Conservation (phyloP, 2,888 invertebrate species). For the Nemapogon koenigi region DNA sequence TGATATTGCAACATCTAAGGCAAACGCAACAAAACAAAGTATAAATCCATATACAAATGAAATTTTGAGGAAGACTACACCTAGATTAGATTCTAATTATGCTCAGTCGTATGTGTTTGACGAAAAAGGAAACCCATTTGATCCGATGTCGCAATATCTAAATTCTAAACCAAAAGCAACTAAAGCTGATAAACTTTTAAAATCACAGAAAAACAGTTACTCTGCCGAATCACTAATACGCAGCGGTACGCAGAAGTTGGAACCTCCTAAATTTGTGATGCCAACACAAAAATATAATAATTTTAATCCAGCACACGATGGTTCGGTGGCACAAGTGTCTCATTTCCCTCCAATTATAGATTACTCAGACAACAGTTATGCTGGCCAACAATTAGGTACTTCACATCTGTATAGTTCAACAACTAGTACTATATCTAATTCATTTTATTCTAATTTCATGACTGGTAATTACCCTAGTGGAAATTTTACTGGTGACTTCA, state of each 20-base stretch:
- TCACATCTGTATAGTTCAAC: conserved; percentile 51
- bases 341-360: conserved; percentile 54
- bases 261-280: conserved; percentile 35
- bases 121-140: conserved; percentile 38
- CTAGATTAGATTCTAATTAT: conserved; percentile 36
- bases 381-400: conserved; percentile 49
- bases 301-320: conserved; percentile 38
- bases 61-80: conserved; percentile 32
- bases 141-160: conserved; percentile 35
- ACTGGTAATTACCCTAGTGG: conserved; percentile 42
- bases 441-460: conserved; percentile 53
- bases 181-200: conserved; percentile 40
- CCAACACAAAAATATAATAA: conserved; percentile 46
- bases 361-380: conserved; percentile 46
- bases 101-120: conserved; percentile 45
- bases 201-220: conserved; percentile 48
- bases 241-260: conserved; percentile 42
- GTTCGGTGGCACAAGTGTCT: conserved; percentile 50
- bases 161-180: conserved; percentile 36
- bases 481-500: conserved; percentile 45
- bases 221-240: conserved; percentile 51
- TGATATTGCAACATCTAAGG: conserved; percentile 28
- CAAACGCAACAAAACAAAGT: conserved; percentile 34
- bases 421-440: conserved; percentile 52
- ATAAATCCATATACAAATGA: conserved; percentile 33